Evolutionary conservation across 2,888 invertebrate genomes (phyloP).

Genomic region (Phlogophora meticulosa): DNA sequence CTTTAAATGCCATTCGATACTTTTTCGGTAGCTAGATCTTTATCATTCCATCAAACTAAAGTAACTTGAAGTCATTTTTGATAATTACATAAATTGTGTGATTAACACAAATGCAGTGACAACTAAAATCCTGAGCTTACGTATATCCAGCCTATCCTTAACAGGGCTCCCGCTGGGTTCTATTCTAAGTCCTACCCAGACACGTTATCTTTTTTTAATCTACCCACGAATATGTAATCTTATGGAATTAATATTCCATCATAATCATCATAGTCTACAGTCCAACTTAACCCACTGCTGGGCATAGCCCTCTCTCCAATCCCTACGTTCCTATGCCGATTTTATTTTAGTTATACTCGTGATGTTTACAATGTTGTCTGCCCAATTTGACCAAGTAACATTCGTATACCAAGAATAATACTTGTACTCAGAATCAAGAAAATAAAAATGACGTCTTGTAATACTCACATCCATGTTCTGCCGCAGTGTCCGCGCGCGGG

Average conservation of each 20-base stretch:
- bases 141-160: background rate
- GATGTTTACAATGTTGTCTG: too few relatives aligned
- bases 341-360: too few relatives aligned
- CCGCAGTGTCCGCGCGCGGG: slow-evolving; percentile 79
- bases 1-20: background rate
- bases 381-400: too few relatives aligned
- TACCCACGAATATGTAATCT: background rate
- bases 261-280: too few relatives aligned
- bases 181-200: slow-evolving; percentile 7
- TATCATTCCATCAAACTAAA: too few relatives aligned
- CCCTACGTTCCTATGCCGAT: too few relatives aligned
- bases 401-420: too few relatives aligned
- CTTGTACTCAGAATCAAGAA: too few relatives aligned
- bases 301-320: too few relatives aligned
- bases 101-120: background rate
- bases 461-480: slow-evolving; percentile 85
- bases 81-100: background rate
- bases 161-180: slow-evolving; percentile 9
- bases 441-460: background rate
- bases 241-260: background rate
- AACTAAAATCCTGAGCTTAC: background rate
- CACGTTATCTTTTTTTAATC: background rate
- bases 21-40: background rate
- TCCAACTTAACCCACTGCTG: too few relatives aligned
- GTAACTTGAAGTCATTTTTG: background rate